phyloP scores from a whole-genome alignment of 2,888 invertebrate genomes.

The Plusia festucae region DNA sequence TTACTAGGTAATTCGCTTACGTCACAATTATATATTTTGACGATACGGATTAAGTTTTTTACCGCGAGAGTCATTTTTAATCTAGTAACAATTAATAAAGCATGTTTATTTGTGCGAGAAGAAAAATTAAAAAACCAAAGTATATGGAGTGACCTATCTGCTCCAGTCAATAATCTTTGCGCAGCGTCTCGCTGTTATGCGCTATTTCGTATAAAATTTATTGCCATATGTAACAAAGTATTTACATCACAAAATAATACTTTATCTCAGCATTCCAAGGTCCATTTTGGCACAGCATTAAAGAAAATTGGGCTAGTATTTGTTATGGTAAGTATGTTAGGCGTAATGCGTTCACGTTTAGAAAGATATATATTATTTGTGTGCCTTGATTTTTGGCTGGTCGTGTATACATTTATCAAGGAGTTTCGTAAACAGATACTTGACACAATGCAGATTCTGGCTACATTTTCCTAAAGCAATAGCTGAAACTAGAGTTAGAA shows the following conservation, averaged over 20 bases:
- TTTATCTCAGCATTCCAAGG: constrained; percentile 20
- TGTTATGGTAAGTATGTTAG: constrained; percentile 62
- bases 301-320: constrained; percentile 59
- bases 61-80: too few species aligned
- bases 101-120: too few species aligned
- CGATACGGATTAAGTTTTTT: too few species aligned
- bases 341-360: constrained; percentile 66
- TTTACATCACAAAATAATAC: constrained; percentile 30
- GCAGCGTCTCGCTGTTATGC: constrained; percentile 59
- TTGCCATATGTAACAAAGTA: constrained; percentile 62
- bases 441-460: constrained; percentile 5
- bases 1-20: too few species aligned
- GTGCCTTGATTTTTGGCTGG: constrained; percentile 52
- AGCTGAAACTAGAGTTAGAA: not conserved
- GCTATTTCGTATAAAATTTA: constrained; percentile 73
- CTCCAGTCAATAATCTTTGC: constrained; percentile 47
- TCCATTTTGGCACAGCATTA: constrained; percentile 19
- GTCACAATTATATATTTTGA: too few species aligned
- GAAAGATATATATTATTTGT: constrained; percentile 61
- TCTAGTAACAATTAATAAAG: too few species aligned
- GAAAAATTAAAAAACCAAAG: too few species aligned
- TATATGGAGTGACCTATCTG: constrained; percentile 10
- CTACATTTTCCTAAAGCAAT: not conserved
- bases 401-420: not conserved
- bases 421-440: constrained; percentile 17